Evolutionary conservation across 2,113 vertebrate genomes (phyloP), one percentile per base, ranked within the genome.

Genomic region (Lonchura striata): DNA sequence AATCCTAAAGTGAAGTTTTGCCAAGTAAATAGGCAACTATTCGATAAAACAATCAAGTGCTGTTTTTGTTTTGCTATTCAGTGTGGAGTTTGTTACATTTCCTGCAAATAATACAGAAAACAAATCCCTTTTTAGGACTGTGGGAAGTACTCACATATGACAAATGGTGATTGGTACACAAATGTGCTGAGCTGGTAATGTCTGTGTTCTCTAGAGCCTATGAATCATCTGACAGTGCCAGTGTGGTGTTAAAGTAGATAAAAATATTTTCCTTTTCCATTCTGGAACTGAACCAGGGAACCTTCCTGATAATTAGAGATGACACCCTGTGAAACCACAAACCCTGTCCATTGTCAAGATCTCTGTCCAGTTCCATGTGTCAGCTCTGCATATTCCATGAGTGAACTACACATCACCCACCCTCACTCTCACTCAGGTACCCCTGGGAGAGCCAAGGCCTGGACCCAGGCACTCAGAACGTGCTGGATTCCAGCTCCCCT

Each of bases 101-200:
- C 69, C 93, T 91, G 47, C 80, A 94, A 78, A 91, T 91, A 74
- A 85, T 92, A 91, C 57, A 86, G 77, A 95, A 92, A 95, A 96
- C 92, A 96, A 95, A 97, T 93, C 86, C 69, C 72, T 85, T 94
- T 86, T 88, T 92, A 95, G 90, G 96, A 75, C 94, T 86, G 75
- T 74, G 82, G 96, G 95, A 97, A 95, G 95, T 95, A 90, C 72
- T 97, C 92, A 85, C 35, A n/a, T 78, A 96, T 97, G 94, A 97
- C 92, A 96, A 97, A 97, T 96, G 66, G 94, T 95, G 95, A 96
- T 91, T 92, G 95, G 89, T 80, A 71, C 72, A 86, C 49, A 82
- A 93, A 97, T 96, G 92, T 95, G 97, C 97, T 97, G 96, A 96
- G 96, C 87, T 97, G 88, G 97, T 96, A 91, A 96, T 80, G 91